phyloP scores from a whole-genome alignment of 2,888 invertebrate genomes.

The Nemotelus pantherinus region DNA sequence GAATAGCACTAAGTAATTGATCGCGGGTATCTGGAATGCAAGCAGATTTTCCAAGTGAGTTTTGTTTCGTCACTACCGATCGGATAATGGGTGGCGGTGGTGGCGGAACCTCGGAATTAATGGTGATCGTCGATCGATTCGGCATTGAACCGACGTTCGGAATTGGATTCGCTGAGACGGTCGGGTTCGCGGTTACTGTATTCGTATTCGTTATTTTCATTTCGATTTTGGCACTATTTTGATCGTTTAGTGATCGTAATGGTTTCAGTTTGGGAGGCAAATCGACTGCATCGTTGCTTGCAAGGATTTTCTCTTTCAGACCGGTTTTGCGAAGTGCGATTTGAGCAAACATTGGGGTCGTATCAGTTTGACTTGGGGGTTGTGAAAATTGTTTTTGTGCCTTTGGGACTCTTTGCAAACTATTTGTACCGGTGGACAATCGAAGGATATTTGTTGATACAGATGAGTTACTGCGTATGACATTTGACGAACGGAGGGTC shows the following conservation, averaged over 20 bases:
- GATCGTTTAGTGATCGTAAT: slow-evolving; percentile 46
- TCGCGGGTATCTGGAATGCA: slow-evolving; percentile 70
- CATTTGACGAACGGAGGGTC: background rate
- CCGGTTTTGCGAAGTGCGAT: slow-evolving; percentile 66
- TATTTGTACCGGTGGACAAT: background rate
- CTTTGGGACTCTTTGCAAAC: slow-evolving; percentile 15
- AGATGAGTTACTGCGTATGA: slow-evolving; percentile 31
- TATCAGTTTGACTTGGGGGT: background rate
- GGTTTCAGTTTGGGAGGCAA: slow-evolving; percentile 12
- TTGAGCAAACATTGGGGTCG: slow-evolving; percentile 65
- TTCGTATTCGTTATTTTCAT: slow-evolving; percentile 43
- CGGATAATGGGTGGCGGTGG: slow-evolving; percentile 59
- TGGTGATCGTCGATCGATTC: background rate
- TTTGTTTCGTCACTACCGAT: slow-evolving; percentile 52
- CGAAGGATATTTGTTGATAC: slow-evolving; percentile 34
- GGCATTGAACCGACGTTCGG: background rate
- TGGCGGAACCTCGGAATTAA: slow-evolving; percentile 53
- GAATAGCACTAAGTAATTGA: slow-evolving; percentile 75
- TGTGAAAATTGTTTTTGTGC: slow-evolving; percentile 25
- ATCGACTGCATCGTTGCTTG: slow-evolving; percentile 55
- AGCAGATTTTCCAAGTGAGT: slow-evolving; percentile 43
- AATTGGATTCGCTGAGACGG: slow-evolving; percentile 42
- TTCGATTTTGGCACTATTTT: slow-evolving; percentile 49
- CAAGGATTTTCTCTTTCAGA: slow-evolving; percentile 63
- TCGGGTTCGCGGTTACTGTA: slow-evolving; percentile 48